phyloP scores from a whole-genome alignment of 2,797 vertebrate species.

The Sebastes miniatus region DNA sequence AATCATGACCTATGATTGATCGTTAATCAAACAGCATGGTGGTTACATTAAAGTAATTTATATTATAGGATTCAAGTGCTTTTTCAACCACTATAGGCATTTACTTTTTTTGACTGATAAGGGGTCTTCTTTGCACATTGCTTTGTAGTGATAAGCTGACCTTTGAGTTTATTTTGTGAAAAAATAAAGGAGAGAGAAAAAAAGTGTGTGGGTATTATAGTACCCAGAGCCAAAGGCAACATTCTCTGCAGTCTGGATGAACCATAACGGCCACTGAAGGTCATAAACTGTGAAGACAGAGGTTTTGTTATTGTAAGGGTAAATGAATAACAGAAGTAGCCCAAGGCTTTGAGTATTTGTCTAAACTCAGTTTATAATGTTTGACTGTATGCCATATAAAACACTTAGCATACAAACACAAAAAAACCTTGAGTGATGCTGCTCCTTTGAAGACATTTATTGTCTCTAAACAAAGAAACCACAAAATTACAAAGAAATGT shows the following conservation, averaged over 20 bases:
- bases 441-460: slow-evolving; percentile 6
- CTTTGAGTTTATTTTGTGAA: not conserved
- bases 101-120: not conserved
- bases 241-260: not conserved
- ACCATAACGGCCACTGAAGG: not conserved
- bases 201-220: not conserved
- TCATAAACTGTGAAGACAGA: slow-evolving; percentile 23
- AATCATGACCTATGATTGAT: not conserved
- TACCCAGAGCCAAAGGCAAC: slow-evolving; percentile 3
- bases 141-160: not conserved
- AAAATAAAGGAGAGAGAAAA: not conserved
- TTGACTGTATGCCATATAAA: slow-evolving; percentile 25
- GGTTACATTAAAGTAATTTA: not conserved
- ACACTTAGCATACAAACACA: slow-evolving; percentile 1
- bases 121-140: not conserved
- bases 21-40: not conserved
- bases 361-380: slow-evolving; percentile 9
- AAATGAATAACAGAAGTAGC: slow-evolving; percentile 28
- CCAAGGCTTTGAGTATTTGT: not conserved
- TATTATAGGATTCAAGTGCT: not conserved
- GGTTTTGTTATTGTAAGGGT: slow-evolving; percentile 33
- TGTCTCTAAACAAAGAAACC: not conserved
- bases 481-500: not conserved
- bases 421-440: not conserved
- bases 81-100: not conserved